Evolutionary conservation across 2,797 vertebrate genomes (phyloP).

Genomic region (Amazonetta brasiliensis): DNA sequence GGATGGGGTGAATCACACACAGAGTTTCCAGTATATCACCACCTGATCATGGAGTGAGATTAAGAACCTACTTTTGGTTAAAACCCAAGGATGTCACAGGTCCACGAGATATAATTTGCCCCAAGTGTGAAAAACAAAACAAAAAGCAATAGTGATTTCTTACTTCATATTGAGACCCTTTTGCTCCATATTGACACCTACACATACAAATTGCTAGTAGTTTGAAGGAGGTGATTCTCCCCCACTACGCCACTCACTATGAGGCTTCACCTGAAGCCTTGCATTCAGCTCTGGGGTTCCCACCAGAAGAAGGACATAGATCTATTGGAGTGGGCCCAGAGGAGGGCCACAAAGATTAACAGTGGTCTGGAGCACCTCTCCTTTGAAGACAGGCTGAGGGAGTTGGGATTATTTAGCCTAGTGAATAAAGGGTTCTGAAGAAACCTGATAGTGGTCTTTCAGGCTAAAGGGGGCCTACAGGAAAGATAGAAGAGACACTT

Average conservation of each 20-base stretch:
- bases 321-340: not conserved
- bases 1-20: conserved; percentile 16
- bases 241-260: not conserved
- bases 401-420: too few relatives aligned
- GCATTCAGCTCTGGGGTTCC: not conserved
- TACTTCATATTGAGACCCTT: not conserved
- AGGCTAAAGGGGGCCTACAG: not conserved
- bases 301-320: not conserved
- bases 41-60: not conserved
- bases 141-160: not conserved
- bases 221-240: not conserved
- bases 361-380: not conserved
- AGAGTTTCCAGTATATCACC: not conserved
- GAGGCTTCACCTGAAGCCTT: not conserved
- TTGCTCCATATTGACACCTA: not conserved
- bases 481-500: not conserved
- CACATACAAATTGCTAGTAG: not conserved
- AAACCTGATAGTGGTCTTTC: not conserved
- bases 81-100: not conserved
- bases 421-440: not conserved
- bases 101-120: accelerated
- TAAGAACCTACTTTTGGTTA: not conserved
- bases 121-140: not conserved
- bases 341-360: not conserved
- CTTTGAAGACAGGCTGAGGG: not conserved